Conservation (phyloP, 1,140 invertebrate species). For the Pantala flavescens region DNA sequence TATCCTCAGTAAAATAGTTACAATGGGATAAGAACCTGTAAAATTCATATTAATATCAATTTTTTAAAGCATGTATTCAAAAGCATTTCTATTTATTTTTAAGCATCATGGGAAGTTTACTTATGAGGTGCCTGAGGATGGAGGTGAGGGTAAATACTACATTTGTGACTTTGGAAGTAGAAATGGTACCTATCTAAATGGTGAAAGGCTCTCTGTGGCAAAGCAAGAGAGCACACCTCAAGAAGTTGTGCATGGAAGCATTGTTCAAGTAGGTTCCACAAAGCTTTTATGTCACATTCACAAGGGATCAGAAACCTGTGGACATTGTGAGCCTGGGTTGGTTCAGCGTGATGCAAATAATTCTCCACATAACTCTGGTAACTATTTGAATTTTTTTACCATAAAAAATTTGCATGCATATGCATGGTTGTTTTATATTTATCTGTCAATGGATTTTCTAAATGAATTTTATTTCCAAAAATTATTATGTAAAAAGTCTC, state of each 20-base stretch:
- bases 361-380: constrained; percentile 16
- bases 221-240: constrained; percentile 54
- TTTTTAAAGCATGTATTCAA: no score
- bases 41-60: no score
- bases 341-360: constrained; percentile 34
- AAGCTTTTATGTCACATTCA: constrained; percentile 79
- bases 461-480: no score
- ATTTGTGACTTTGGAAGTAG: constrained; percentile 73
- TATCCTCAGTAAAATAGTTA: no score
- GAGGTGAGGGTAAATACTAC: constrained; percentile 47
- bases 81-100: constrained; percentile 29
- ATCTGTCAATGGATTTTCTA: no score
- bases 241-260: constrained; percentile 62
- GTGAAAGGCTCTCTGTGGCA: constrained; percentile 55
- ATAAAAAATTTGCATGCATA: not conserved
- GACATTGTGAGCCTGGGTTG: constrained; percentile 79
- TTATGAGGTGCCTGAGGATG: constrained; percentile 40
- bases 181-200: constrained; percentile 79
- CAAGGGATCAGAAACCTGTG: constrained; percentile 70
- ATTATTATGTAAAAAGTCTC: no score
- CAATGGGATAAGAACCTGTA: no score
- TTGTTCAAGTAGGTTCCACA: constrained; percentile 57
- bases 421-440: no score
- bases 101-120: constrained; percentile 66
- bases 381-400: constrained; percentile 3